Evolutionary conservation across 1,140 invertebrate species (phyloP).

Genomic region (Trachelipus rathkii): DNA sequence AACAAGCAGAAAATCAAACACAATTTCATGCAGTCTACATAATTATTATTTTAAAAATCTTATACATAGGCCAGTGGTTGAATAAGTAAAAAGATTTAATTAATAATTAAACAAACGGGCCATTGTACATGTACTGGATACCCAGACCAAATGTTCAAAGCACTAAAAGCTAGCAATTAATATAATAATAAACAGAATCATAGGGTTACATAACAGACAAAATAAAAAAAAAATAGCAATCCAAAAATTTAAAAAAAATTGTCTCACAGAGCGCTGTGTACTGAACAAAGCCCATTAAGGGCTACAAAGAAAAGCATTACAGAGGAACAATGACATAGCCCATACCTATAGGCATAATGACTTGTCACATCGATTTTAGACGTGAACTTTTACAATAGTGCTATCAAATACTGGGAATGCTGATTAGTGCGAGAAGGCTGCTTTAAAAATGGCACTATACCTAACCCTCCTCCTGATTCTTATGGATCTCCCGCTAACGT

Average conservation of each 20-base stretch:
- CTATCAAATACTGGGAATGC: conserved; percentile 43
- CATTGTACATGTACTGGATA: conserved; percentile 45
- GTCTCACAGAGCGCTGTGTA: conserved; percentile 41
- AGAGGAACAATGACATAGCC: conserved; percentile 41
- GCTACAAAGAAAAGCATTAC: conserved; percentile 36
- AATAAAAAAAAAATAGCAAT: conserved; percentile 37
- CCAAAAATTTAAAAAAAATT: conserved; percentile 39
- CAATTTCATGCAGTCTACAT: conserved; percentile 47
- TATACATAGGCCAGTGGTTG: conserved; percentile 46
- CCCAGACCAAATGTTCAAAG: conserved; percentile 44
- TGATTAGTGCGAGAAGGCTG: conserved; percentile 38
- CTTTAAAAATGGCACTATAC: conserved; percentile 24
- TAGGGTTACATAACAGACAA: conserved; percentile 45
- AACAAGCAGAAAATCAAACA: conserved; percentile 46
- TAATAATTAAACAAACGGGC: conserved; percentile 31
- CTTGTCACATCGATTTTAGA: conserved; percentile 42
- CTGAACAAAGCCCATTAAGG: conserved; percentile 35
- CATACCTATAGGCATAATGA: conserved; percentile 34
- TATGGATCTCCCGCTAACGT: not conserved
- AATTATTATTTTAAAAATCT: conserved; percentile 46
- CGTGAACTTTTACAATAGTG: conserved; percentile 43
- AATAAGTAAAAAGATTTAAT: conserved; percentile 44
- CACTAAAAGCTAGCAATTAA: conserved; percentile 45
- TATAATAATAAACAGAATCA: conserved; percentile 45
- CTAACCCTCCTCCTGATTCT: conserved; percentile 16